A percentile compares a stretch with the other conserved stretches of the same genome.
phyloP scores from a whole-genome alignment of 37 sponge, comb jelly and placozoan species.

The Beroe forskalii region DNA sequence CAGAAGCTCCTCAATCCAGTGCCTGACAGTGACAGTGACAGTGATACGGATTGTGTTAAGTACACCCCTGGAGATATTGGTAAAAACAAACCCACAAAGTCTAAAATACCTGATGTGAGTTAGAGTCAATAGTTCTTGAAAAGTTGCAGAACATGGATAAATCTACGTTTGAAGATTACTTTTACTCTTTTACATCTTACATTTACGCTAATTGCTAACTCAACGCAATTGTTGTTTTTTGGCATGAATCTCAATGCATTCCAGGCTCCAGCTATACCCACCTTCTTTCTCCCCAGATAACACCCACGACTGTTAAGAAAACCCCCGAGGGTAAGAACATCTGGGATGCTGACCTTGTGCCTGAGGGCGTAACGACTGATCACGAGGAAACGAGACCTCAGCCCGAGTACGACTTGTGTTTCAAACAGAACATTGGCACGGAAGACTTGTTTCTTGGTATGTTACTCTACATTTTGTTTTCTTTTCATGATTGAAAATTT shows the following conservation, averaged over 20 bases:
- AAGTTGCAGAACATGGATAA: no score
- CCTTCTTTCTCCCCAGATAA: constrained; percentile 48
- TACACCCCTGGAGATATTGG: constrained; percentile 40
- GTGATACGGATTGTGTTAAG: constrained; percentile 21
- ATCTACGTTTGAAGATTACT: no score
- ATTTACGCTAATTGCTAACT: no score
- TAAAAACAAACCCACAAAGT: background rate
- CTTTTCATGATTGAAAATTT: background rate
- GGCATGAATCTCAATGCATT: no score
- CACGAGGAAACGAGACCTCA: constrained; percentile 36
- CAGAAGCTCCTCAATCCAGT: constrained; percentile 27
- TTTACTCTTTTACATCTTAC: no score
- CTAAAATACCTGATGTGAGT: constrained; percentile 60
- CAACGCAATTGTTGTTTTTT: no score
- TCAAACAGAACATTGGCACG: constrained; percentile 55
- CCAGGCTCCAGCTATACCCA: no score
- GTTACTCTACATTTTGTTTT: no score
- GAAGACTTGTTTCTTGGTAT: constrained; percentile 40
- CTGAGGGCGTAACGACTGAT: constrained; percentile 33
- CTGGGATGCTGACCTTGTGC: constrained; percentile 51
- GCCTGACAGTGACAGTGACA: constrained; percentile 40
- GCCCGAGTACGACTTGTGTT: constrained; percentile 25
- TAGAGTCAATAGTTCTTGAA: no score
- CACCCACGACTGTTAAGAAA: constrained; percentile 55
- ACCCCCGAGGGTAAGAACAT: constrained; percentile 23